These are phyloP conservation scores for Drosophila bocqueti DNA, from an alignment of 1,140 invertebrate genomes.

Conservation along the genomic window DNA sequence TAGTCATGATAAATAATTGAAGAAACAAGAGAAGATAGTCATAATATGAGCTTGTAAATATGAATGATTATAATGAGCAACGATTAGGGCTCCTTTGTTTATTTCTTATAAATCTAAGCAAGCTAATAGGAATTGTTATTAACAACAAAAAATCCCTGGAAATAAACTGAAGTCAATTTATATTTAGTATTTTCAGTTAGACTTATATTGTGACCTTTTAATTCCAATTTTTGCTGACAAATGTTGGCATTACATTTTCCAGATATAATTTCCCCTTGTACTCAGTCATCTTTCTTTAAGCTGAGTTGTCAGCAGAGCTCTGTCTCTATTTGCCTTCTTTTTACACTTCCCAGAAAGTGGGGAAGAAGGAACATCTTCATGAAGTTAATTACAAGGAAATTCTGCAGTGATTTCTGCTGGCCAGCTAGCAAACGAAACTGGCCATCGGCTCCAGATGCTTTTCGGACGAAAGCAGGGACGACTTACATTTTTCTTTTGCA, in stretches of 20 bases:
- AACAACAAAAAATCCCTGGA: fast-evolving
- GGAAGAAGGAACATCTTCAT: conserved; percentile 46
- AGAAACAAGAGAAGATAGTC: background rate
- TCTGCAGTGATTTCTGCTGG: conserved; percentile 49
- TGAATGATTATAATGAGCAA: background rate
- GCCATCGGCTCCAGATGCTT: conserved; percentile 39
- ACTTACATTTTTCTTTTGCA: conserved; percentile 47
- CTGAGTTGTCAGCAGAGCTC: conserved; percentile 24
- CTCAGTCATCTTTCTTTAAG: conserved; percentile 31
- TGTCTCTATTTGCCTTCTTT: conserved; percentile 6
- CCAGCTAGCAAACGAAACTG: conserved; percentile 27
- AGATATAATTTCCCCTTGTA: conserved; percentile 8
- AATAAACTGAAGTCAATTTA: background rate
- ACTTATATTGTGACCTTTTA: background rate
- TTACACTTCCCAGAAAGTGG: conserved; percentile 1
- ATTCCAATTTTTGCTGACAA: background rate
- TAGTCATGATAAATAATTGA: conserved; percentile 3
- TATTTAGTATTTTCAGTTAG: background rate
- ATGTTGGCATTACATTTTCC: conserved; percentile 16
- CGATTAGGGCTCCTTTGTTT: background rate
- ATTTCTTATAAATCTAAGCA: background rate
- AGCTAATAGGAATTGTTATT: background rate
- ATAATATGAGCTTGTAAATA: background rate
- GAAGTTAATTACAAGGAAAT: conserved; percentile 62
- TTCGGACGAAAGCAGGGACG: background rate